Evolutionary conservation across 2,888 invertebrate genomes (phyloP).

Genomic region (Cosmorhoe ocellata): DNA sequence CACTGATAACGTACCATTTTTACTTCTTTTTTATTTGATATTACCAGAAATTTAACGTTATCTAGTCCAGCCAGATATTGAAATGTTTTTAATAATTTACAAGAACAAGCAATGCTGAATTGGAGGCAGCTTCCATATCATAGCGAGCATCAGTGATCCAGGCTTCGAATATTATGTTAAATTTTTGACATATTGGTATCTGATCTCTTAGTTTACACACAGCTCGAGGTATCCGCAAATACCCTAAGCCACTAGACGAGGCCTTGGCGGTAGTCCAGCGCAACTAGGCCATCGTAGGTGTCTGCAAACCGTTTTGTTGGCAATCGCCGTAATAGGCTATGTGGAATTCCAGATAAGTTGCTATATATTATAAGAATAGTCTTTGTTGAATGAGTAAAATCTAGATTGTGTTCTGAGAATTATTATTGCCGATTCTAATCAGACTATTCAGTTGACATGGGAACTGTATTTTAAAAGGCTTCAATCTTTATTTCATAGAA

Average conservation of each 20-base stretch:
- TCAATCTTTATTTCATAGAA: no score
- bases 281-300: constrained; percentile 70
- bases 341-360: constrained; percentile 49
- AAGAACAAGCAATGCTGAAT: no score
- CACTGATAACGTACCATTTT: no score
- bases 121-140: no score
- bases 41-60: no score
- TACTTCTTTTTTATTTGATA: no score
- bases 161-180: no score
- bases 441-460: background rate
- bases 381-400: constrained; percentile 33
- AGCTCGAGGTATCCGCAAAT: constrained; percentile 46
- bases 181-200: no score
- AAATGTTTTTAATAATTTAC: no score
- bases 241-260: constrained; percentile 54
- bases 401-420: constrained; percentile 26
- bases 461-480: no score
- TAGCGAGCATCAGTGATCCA: no score
- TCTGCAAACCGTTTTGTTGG: constrained; percentile 72
- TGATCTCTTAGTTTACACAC: background rate
- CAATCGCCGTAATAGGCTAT: constrained; percentile 68
- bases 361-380: constrained; percentile 14
- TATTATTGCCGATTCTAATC: background rate
- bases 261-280: constrained; percentile 70
- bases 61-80: no score